Base-by-base conservation (phyloP, 30 jellyfish, hydroid and myxozoan genomes). In the Aurelia aurita complex sp. Pacific region DNA sequence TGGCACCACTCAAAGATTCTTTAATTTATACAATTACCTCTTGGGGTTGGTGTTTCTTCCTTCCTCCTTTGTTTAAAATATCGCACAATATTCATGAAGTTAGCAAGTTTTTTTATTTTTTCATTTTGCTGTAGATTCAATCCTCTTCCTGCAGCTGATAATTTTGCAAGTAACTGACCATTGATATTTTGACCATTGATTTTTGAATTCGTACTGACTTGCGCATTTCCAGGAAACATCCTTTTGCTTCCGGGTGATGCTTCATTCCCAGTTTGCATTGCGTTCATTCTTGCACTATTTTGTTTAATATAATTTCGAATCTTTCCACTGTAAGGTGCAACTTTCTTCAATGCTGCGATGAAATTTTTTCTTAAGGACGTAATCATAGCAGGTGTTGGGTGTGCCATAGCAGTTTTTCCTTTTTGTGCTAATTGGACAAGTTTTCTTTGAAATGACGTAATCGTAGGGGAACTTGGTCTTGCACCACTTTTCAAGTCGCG, bases 271-370 rank as follows among this genome's bases (percentile, higher is more conserved):
- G 17, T 11, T 36, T 59, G n/a, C 40, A 77, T 4, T 13, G 14
- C 54, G 62, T 82, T 73, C 19, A 73, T 51, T 18, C 79, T 51
- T 15, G 38, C 80, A 29, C 11, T 61, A 40, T 82, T 82, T 61
- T 36, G 38, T 18, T 55, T 84, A 62, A 84, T 73, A 42, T 18
- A 73, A 4, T 73, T 65, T 66, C 87, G 74, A 29, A 84, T 60
- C 55, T 67, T 61, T 66, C 59, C n/a, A 64, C 87, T 84, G 64
- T 73, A 84, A 10, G 93, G 93, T 8, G 87, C 93, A n/a, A 84
- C 79, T 50, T 75, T 84, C 70, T 43, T 55, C 76, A 84, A 42
- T 3, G 76, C 80, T 11, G 61, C 66, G 16, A 84, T 50, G 64
- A 84, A 68, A 29, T 84, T 64, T 23, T 77, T 59, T 18, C 87